Percentiles rank a stretch among this genome's conserved stretches.
Evolutionary conservation across 2,797 vertebrate genomes (phyloP).

Genomic region (Lepus oiostolus): DNA sequence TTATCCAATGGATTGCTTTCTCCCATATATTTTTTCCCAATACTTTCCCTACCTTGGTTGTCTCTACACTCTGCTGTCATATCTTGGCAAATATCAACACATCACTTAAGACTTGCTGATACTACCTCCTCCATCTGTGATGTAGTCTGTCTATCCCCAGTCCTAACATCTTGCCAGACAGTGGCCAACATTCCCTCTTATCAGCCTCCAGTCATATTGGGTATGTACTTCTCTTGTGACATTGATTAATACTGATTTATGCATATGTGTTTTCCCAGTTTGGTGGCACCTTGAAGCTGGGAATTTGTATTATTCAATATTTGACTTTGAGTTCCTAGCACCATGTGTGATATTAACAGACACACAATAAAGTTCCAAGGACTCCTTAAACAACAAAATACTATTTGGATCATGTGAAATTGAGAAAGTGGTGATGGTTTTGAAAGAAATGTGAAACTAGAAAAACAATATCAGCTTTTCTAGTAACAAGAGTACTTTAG

Average conservation of each 20-base stretch:
- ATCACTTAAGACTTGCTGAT: not conserved
- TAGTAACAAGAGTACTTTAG: not conserved
- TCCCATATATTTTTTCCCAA: not conserved
- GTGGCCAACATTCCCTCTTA: not conserved
- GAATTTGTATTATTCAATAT: not conserved
- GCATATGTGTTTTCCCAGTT: not conserved
- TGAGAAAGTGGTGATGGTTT: not conserved
- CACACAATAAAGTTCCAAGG: not conserved
- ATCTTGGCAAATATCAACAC: not conserved
- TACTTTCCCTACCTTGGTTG: not conserved
- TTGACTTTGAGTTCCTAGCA: not conserved
- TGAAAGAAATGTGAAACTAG: not conserved
- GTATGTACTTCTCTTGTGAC: not conserved
- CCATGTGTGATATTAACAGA: not conserved
- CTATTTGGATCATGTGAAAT: not conserved
- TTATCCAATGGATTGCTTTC: not conserved
- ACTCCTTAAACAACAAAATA: not conserved
- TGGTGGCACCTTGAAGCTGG: not conserved
- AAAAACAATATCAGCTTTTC: not conserved
- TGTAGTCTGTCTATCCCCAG: not conserved
- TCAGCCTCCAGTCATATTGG: not conserved
- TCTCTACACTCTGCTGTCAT: not conserved
- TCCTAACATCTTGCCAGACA: not conserved
- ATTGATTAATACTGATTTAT: not conserved
- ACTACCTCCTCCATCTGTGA: not conserved